These are phyloP conservation scores for Scytalopus superciliaris DNA, from an alignment of 2,113 vertebrate species.

Conservation along the genomic window DNA sequence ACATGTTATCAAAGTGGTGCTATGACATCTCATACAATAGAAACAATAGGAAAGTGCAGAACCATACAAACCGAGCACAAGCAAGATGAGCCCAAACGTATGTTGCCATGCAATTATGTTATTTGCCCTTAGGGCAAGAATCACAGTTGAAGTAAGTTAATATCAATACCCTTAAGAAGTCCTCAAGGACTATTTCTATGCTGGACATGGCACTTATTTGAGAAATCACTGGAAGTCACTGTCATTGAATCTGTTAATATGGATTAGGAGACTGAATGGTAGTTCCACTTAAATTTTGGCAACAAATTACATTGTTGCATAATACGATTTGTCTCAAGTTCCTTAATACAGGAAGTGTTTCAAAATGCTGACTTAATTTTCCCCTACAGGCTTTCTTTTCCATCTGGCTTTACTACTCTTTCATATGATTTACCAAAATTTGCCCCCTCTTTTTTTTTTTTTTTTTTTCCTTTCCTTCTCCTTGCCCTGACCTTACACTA, in stretches of 20 bases:
- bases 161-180: not conserved
- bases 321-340: not conserved
- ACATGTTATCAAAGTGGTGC: constrained; percentile 38
- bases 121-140: not conserved
- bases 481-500: not conserved
- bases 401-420: not conserved
- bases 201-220: not conserved
- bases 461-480: not conserved
- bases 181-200: not conserved
- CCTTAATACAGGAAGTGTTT: not conserved
- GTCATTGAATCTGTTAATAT: not conserved
- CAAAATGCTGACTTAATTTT: not conserved
- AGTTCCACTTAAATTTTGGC: not conserved
- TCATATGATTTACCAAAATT: not conserved
- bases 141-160: not conserved
- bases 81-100: not conserved
- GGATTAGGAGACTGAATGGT: not conserved
- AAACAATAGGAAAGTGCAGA: constrained; percentile 38
- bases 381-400: not conserved
- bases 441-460: accelerated
- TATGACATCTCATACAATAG: not conserved
- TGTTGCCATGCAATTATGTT: not conserved
- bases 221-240: constrained; percentile 8
- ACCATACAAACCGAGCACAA: not conserved
- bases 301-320: not conserved